phyloP scores from a whole-genome alignment of 2,797 vertebrate genomes.

The Apogon talboti region DNA sequence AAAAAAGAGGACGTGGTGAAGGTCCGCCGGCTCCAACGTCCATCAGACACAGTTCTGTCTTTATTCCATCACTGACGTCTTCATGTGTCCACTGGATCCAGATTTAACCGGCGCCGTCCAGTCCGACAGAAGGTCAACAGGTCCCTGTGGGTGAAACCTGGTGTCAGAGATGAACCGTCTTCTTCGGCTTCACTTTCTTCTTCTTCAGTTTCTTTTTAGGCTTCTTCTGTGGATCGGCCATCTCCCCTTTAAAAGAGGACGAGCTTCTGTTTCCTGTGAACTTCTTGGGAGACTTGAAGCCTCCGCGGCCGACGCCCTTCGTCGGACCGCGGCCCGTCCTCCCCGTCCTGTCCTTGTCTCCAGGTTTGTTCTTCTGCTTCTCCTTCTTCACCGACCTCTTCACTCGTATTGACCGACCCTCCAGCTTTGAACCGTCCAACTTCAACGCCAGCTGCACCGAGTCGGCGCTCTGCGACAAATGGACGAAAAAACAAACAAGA shows the following conservation, averaged over 20 bases:
- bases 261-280: slow-evolving; percentile 27
- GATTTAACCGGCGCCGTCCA: too few species aligned
- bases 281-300: slow-evolving; percentile 35
- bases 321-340: not conserved
- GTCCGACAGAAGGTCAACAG: too few species aligned
- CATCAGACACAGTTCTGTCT: too few species aligned
- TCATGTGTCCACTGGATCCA: too few species aligned
- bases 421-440: slow-evolving; percentile 73
- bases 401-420: slow-evolving; percentile 77
- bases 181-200: slow-evolving; percentile 69
- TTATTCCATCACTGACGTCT: too few species aligned
- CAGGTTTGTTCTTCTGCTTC: slow-evolving; percentile 50
- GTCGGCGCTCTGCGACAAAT: slow-evolving; percentile 71
- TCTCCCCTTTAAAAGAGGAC: slow-evolving; percentile 78
- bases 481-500: not conserved
- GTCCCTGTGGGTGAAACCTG: too few species aligned
- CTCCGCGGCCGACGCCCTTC: not conserved
- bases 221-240: slow-evolving; percentile 60
- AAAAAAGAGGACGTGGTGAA: too few species aligned
- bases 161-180: slow-evolving; percentile 58
- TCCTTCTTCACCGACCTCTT: slow-evolving; percentile 81
- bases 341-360: not conserved
- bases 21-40: too few species aligned
- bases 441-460: slow-evolving; percentile 82
- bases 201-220: slow-evolving; percentile 69